Evolutionary conservation across 2,888 invertebrate species (phyloP).

Genomic region (Mesoligia furuncula): DNA sequence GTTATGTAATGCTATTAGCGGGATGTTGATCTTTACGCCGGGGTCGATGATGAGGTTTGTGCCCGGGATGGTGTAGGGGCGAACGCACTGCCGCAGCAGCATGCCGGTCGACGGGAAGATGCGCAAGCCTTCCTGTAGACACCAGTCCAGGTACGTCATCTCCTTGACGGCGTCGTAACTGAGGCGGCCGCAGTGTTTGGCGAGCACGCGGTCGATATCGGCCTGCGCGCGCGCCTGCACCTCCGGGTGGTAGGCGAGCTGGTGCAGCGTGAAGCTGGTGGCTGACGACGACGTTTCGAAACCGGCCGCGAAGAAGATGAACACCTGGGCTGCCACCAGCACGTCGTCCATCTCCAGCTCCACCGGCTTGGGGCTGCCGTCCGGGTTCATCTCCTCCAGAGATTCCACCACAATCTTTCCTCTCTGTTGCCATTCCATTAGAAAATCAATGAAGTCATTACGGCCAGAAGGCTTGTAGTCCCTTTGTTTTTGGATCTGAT

Average conservation of each 20-base stretch:
- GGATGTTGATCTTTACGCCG: conserved; percentile 66
- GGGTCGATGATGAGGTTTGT: conserved; percentile 72
- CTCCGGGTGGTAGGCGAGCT: conserved; percentile 77
- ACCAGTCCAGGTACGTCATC: conserved; percentile 80
- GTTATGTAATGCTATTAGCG: conserved; percentile 77
- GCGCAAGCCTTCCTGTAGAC: conserved; percentile 79
- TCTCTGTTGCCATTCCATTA: conserved; percentile 74
- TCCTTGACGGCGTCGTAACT: conserved; percentile 80
- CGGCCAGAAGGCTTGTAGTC: conserved; percentile 75
- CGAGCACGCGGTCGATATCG: conserved; percentile 76
- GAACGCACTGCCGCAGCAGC: conserved; percentile 69
- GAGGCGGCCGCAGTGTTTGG: conserved; percentile 70
- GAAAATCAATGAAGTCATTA: conserved; percentile 77
- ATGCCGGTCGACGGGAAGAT: conserved; percentile 76
- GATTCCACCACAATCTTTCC: conserved; percentile 74
- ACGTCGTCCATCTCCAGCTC: conserved; percentile 74
- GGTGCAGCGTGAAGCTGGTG: conserved; percentile 80
- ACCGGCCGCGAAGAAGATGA: conserved; percentile 85
- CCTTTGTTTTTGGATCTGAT: conserved; percentile 70
- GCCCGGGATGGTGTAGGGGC: conserved; percentile 71
- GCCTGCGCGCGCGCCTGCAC: conserved; percentile 76
- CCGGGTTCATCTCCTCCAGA: conserved; percentile 67
- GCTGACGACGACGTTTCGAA: conserved; percentile 87
- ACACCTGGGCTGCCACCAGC: conserved; percentile 77
- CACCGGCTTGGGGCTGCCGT: conserved; percentile 70